phyloP scores from a whole-genome alignment of 2,113 vertebrate genomes.

The Xerus inauris region DNA sequence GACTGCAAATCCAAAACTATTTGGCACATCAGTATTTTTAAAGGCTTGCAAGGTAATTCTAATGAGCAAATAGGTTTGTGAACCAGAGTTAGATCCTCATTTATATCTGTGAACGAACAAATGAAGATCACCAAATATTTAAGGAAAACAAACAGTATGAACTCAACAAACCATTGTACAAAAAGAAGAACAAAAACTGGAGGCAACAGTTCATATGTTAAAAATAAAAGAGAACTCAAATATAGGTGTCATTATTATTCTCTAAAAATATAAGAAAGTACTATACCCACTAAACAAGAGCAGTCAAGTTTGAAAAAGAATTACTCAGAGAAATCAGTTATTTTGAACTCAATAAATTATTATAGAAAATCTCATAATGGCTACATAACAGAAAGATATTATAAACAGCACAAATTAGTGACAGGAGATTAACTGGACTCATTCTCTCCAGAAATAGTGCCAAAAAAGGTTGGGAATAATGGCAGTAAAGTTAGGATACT shows the following conservation, averaged over 20 bases:
- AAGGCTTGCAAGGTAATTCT: not conserved
- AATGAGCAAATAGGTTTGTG: not conserved
- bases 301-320: not conserved
- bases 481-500: not conserved
- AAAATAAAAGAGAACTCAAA: not conserved
- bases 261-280: not conserved
- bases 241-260: not conserved
- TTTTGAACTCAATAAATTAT: not conserved
- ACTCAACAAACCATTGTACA: not conserved
- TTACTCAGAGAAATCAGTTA: not conserved
- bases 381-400: not conserved
- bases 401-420: not conserved
- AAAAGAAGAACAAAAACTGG: not conserved
- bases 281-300: not conserved
- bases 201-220: not conserved
- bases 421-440: not conserved
- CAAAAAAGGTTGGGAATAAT: not conserved
- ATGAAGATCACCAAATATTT: not conserved
- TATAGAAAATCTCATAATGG: not conserved
- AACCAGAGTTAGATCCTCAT: not conserved
- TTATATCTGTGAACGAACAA: not conserved
- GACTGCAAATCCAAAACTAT: not conserved
- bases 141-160: not conserved
- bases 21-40: not conserved
- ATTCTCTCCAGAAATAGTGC: not conserved